Conservation (phyloP, 1,140 invertebrate genomes). For the Acromyrmex heyeri region DNA sequence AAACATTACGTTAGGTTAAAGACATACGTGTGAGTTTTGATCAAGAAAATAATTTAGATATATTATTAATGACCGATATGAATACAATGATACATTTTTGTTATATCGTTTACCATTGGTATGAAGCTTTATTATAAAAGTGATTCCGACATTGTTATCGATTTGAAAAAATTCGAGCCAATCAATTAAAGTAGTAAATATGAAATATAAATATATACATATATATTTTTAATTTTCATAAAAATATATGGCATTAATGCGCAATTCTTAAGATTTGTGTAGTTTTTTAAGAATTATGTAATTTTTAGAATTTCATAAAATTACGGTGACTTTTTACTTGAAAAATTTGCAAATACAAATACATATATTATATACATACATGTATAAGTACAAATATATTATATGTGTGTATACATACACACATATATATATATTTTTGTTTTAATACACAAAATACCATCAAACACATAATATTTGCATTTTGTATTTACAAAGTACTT, state of each 20-base stretch:
- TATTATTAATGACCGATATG: neutral
- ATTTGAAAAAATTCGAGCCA: constrained; percentile 3
- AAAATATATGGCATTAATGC: neutral
- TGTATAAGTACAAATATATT: neutral
- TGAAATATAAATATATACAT: constrained; percentile 11
- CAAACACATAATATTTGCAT: constrained; percentile 34
- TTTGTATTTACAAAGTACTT: constrained; percentile 58
- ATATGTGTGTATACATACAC: neutral
- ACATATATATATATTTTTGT: neutral
- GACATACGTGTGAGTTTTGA: neutral
- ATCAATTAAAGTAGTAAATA: neutral
- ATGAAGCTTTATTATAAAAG: neutral
- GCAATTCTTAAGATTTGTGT: constrained; percentile 24
- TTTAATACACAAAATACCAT: neutral
- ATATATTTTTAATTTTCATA: constrained; percentile 36
- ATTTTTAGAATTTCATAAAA: constrained; percentile 27
- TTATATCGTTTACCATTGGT: neutral
- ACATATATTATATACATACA: too few relatives aligned
- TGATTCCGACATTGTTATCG: neutral
- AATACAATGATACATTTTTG: neutral
- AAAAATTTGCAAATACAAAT: constrained; percentile 1
- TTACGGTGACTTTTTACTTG: neutral
- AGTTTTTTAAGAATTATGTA: too few relatives aligned
- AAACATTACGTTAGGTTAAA: neutral
- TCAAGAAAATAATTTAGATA: constrained; percentile 26